Evolutionary conservation across 2,797 vertebrate genomes (phyloP).

Genomic region (Cossypha heuglini): DNA sequence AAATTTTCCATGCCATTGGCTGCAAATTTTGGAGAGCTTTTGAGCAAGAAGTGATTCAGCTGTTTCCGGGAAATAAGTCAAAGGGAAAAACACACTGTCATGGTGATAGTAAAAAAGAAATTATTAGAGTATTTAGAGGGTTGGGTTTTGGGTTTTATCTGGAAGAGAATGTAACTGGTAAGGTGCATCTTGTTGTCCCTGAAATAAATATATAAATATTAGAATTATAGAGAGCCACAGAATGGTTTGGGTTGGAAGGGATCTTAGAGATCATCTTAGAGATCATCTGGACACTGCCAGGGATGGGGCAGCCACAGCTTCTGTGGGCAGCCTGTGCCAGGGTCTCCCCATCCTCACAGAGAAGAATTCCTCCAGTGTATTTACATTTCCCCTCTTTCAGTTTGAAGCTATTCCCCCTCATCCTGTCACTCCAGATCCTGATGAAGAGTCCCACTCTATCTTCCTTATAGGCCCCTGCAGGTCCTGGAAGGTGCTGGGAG

Average conservation of each 20-base stretch:
- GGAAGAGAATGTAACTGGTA: not conserved
- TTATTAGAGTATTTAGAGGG: not conserved
- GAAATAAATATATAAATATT: not conserved
- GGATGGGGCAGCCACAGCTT: not conserved
- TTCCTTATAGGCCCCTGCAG: not conserved
- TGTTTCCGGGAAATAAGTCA: not conserved
- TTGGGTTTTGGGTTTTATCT: not conserved
- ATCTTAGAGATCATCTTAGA: not conserved
- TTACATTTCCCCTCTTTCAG: not conserved
- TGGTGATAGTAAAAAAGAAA: not conserved
- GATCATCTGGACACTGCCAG: not conserved
- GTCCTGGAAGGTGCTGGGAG: not conserved
- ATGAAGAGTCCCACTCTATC: not conserved
- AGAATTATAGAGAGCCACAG: not conserved
- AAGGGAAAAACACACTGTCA: not conserved
- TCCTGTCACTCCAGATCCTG: not conserved
- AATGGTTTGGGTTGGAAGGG: not conserved
- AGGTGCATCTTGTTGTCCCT: not conserved
- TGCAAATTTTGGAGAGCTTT: not conserved
- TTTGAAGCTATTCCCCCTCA: not conserved
- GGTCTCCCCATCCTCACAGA: not conserved
- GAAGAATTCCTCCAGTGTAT: not conserved
- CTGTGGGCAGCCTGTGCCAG: not conserved
- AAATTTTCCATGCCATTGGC: not conserved
- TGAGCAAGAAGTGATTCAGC: constrained; percentile 23